Evolutionary conservation across 1,140 invertebrate species (phyloP), one percentile per base, ranked within the genome.

Genomic region (Zaprionus inermis): DNA sequence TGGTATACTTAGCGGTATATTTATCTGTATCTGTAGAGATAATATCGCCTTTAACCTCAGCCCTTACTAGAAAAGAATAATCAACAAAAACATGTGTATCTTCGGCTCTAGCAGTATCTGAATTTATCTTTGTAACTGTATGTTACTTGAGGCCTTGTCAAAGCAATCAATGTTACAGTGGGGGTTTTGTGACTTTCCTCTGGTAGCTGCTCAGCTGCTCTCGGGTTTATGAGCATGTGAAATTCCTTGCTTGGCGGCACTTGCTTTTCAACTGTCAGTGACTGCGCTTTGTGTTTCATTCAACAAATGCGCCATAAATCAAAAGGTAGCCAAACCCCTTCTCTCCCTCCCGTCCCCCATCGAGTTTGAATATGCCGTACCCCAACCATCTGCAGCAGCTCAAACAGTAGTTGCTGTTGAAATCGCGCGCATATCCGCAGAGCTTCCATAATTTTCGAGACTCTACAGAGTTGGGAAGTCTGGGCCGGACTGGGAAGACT

Each of bases 351-450:
- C 32, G 1, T 32, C 38, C 56, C 32, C 32, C 28, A 28, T 28
- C 46, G 32, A 22, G 20, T 20, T 20, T 30, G 16, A 56, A 2
- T 34, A 14, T 24, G 22, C 24, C 32, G 22, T 22, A 54, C 11
- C 41, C 41, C 46, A 16, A 28, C 30, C 30, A 64, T 51, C 36
- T 14, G 16, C 57, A 44, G 14, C 34, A 51, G 46, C 60, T 59
- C 20, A 86, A 85, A 91, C 88, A 91, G 88, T 91, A 91, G 88
- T 91, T 88, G 88, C 80, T 91, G 84, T 80, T 81, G 80, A 88
- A 81, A 88, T 86, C 83, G 78, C 76, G 83, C 80, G 80, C 88
- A 88, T 90, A 86, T 86, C 81, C 88, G 82, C 79, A 82, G 79
- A 88, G 88, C 88, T 91, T 91, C 88, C 88, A 91, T 91, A 88